A percentile compares a stretch with the other conserved stretches of the same genome.
Conservation (phyloP, 1,140 invertebrate species). For the Asbolus verrucosus region DNA sequence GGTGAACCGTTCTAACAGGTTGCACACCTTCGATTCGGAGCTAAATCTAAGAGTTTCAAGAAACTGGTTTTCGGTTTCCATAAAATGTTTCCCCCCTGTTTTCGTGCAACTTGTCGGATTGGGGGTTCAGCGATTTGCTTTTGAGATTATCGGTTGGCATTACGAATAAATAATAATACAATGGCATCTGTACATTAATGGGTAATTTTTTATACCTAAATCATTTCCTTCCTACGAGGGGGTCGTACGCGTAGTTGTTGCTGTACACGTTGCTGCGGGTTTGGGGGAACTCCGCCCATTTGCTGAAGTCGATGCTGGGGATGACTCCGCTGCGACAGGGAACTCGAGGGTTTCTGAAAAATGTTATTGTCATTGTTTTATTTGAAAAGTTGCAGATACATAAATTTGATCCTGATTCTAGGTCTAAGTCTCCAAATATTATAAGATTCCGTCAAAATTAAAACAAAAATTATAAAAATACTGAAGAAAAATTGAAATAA, state of each 20-base stretch:
- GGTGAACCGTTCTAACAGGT: slow-evolving; percentile 6
- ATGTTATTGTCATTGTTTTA: not conserved
- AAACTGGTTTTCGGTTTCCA: too few species aligned
- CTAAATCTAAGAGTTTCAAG: too few species aligned
- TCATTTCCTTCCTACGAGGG: slow-evolving; percentile 71
- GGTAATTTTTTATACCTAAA: slow-evolving; percentile 9
- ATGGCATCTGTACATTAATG: slow-evolving; percentile 48
- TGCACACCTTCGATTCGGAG: slow-evolving; percentile 14
- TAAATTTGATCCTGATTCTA: too few species aligned
- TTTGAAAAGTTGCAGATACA: too few species aligned
- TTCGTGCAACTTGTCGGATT: slow-evolving; percentile 16
- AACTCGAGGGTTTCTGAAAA: slow-evolving; percentile 85
- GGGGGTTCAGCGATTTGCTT: slow-evolving; percentile 1
- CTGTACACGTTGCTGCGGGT: slow-evolving; percentile 68
- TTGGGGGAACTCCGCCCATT: slow-evolving; percentile 83
- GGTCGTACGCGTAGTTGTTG: slow-evolving; percentile 72
- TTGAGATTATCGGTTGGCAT: slow-evolving; percentile 16
- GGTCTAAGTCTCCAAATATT: too few species aligned
- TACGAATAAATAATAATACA: slow-evolving; percentile 40
- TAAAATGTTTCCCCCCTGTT: too few species aligned
- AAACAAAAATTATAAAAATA: too few species aligned
- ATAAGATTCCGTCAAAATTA: too few species aligned
- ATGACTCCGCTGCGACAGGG: slow-evolving; percentile 89
- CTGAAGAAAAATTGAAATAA: too few species aligned
- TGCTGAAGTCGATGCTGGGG: slow-evolving; percentile 86